Base-by-base conservation (phyloP, 2,888 invertebrate species). In the Pycnomerus fuliginosus region DNA sequence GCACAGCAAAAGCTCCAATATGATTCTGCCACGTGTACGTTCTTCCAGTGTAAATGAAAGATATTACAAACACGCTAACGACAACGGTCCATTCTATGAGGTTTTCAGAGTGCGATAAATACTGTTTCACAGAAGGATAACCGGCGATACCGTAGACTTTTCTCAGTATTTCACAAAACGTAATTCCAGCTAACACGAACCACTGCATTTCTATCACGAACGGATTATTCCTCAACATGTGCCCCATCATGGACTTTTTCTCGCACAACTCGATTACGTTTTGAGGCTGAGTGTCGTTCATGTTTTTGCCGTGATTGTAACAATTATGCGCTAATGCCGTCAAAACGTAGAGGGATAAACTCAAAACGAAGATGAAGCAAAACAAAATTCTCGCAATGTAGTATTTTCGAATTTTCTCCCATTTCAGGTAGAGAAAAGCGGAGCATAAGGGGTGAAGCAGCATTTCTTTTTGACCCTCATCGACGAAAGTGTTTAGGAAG, bases 321-420 rank as follows among this genome's bases (percentile, higher is more conserved):
- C 90, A 90, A 59, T 89, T 88, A 67, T 90, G 88, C 1, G 90
- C 90, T 33, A 90, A 69, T 1, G 88, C 89, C 2, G 87, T 89
- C 61, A 90, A 73, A 8, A 90, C 89, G 68, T 90, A 90, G 4
- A 87, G 69, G 1, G 89, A 89, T n/a, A 90, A 76, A 52, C 88
- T 85, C 38, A 89, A 68, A 42, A 90, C 86, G 64, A 89, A 90
- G 43, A 87, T 80, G 49, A 87, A 83, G 68, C 88, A 89, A 58
- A 90, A 80, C 50, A 89, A 77, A 55, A 90, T 74, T 37, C 90
- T 76, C 0, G 85, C 88, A 8, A 90, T 84, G 63, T 91, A 91
- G 65, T 90, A 92, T 72, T 90, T 90, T 16, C 90, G 79, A 53
- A 92, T 90, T 69, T 91, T 90, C 60, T 89, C 87, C 92, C 92